Conservation (phyloP, 2,113 vertebrate species). For the Pollachius pollachius region DNA sequence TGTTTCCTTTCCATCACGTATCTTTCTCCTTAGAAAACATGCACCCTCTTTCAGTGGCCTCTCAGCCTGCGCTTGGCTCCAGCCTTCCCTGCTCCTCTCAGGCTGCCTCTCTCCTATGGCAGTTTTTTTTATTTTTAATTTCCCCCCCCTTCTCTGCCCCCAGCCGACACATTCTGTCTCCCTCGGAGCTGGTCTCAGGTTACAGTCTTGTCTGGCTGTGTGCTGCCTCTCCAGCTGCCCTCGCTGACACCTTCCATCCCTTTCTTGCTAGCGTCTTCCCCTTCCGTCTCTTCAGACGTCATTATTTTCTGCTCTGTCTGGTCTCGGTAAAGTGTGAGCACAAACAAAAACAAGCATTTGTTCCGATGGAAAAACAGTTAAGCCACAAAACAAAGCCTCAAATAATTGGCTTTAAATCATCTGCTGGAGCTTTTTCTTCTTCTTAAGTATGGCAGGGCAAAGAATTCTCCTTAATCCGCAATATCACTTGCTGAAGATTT, state of each 20-base stretch:
- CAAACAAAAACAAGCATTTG: too few relatives aligned
- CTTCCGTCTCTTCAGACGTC: not conserved
- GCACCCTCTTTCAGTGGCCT: not conserved
- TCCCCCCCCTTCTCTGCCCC: not conserved
- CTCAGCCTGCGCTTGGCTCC: too few relatives aligned
- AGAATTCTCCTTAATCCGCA: too few relatives aligned
- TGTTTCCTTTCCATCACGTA: not conserved
- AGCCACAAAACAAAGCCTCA: too few relatives aligned
- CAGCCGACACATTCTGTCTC: conserved; percentile 13
- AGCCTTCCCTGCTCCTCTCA: not conserved
- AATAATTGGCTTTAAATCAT: too few relatives aligned
- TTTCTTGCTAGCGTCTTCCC: conserved; percentile 25
- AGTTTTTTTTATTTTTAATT: too few relatives aligned
- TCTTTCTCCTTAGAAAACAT: not conserved
- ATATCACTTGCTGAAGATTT: too few relatives aligned
- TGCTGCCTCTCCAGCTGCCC: conserved; percentile 59
- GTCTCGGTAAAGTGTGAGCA: too few relatives aligned
- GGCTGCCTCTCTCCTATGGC: not conserved
- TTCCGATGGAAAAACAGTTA: too few relatives aligned
- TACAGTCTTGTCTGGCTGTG: conserved; percentile 60
- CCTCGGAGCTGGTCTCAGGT: conserved; percentile 56
- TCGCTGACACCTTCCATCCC: conserved; percentile 47
- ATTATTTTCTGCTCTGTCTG: too few relatives aligned
- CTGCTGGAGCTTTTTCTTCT: too few relatives aligned
- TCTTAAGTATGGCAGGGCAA: too few relatives aligned